Evolutionary conservation across 2,888 invertebrate species (phyloP), one percentile per base, ranked within the genome.

Genomic region (Polymixis lichenea): DNA sequence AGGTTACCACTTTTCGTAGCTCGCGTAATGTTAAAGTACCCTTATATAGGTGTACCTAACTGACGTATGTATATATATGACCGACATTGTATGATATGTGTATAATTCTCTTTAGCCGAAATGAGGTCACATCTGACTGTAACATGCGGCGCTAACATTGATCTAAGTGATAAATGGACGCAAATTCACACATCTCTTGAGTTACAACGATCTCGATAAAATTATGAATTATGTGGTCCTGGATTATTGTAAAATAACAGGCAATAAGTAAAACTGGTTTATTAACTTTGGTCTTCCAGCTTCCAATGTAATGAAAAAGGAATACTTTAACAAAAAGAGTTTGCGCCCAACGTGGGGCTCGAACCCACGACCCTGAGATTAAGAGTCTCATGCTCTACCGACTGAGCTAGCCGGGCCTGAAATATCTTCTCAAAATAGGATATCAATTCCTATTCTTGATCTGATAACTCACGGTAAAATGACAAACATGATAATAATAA

Each of bases 351-450:
- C 96, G 97, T 97, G 97, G 97, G 97, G 97, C 97, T 97, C 97
- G 97, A 97, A 97, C 97, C 97, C 97, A 97, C 97, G 97, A 97
- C 97, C 97, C 97, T 97, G 97, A 97, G 97, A 97, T 97, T 97
- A 97, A 97, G 97, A 97, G 97, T 97, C 97, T 97, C 97, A 97
- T 96, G 96, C 96, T 96, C 96, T 96, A 95, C 95, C 96, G 96
- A 97, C 96, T 97, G 97, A 96, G 97, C 96, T 97, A 97, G 96
- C 96, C 96, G 96, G 97, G 97, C 96, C 91, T 85, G 58, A 0
- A 0, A 0, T 0, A 0, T 0, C 0, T 0, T 0, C 0, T 0
- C 1, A 8, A 89, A 90, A 85, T 86, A 80, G 46, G 0, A 0
- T 1, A 75, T n/a, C 19, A n/a, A 0, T 75, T 66, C 53, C 56